phyloP scores from a whole-genome alignment of 2,888 invertebrate species.

The Caenorhabditis zanzibari region DNA sequence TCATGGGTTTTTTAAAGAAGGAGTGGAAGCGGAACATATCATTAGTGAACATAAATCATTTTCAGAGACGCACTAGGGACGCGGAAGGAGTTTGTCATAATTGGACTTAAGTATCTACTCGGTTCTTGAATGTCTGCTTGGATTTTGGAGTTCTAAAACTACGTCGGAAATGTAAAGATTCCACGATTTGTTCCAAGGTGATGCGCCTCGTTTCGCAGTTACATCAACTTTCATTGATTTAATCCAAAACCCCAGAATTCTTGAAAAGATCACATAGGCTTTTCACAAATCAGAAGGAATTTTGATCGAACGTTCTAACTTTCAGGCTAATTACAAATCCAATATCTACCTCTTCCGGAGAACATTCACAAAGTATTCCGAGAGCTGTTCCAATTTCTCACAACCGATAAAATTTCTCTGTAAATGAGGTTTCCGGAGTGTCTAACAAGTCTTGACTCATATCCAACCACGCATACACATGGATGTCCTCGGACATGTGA shows the following conservation, averaged over 20 bases:
- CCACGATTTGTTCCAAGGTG: no score
- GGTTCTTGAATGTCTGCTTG: no score
- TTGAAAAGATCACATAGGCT: no score
- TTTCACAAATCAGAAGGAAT: neutral
- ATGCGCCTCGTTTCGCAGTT: no score
- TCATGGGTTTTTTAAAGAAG: constrained; percentile 16
- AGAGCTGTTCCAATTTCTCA: neutral
- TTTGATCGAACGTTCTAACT: neutral
- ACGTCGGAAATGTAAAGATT: no score
- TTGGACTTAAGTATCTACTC: no score
- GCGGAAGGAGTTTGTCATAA: no score
- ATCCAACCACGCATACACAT: constrained; percentile 4
- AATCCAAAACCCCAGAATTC: no score
- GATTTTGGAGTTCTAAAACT: no score
- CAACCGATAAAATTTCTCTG: neutral
- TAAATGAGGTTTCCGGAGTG: constrained; percentile 4
- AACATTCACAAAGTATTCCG: neutral
- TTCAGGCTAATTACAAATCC: neutral
- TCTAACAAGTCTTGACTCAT: constrained; percentile 11
- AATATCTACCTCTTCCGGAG: neutral
- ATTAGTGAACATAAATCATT: no score
- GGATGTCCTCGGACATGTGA: constrained; percentile 14
- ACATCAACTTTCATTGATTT: no score
- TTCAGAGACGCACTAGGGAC: no score
- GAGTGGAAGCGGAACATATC: neutral